These are phyloP conservation scores for Perodicticus potto DNA, from an alignment of 2,797 vertebrate species.

Conservation along the genomic window DNA sequence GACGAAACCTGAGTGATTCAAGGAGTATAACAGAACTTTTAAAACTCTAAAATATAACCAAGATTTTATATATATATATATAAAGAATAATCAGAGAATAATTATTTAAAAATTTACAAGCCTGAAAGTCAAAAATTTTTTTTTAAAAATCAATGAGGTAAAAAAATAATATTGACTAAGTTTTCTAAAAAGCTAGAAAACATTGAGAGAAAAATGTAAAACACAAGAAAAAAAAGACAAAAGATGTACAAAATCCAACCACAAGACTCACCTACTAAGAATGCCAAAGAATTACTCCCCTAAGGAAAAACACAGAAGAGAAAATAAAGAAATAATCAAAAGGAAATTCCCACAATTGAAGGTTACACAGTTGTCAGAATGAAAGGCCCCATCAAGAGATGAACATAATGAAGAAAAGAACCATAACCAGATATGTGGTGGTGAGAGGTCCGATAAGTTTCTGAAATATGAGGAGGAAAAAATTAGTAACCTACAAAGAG, in stretches of 20 bases:
- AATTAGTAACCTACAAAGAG: background rate
- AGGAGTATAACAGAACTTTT: background rate
- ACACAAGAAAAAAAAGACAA: background rate
- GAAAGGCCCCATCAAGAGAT: background rate
- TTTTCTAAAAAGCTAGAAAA: background rate
- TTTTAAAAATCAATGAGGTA: background rate
- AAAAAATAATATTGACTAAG: background rate
- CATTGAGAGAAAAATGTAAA: background rate
- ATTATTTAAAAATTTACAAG: background rate
- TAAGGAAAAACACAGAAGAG: background rate
- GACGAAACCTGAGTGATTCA: background rate
- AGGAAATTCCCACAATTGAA: slow-evolving; percentile 27
- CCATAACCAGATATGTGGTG: background rate
- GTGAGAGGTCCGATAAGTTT: background rate
- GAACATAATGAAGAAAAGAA: background rate
- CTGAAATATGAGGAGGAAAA: background rate
- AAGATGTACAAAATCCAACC: background rate
- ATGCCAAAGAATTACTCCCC: background rate
- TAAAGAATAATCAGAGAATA: background rate
- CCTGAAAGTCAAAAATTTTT: background rate
- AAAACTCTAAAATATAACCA: background rate
- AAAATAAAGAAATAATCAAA: background rate
- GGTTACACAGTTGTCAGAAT: background rate
- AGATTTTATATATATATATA: background rate
- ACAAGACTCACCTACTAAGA: background rate